Percentiles rank a stretch among this genome's conserved stretches.
These are phyloP conservation scores for Bothrops alternatus DNA, from an alignment of 2,797 vertebrate genomes.

Conservation along the genomic window DNA sequence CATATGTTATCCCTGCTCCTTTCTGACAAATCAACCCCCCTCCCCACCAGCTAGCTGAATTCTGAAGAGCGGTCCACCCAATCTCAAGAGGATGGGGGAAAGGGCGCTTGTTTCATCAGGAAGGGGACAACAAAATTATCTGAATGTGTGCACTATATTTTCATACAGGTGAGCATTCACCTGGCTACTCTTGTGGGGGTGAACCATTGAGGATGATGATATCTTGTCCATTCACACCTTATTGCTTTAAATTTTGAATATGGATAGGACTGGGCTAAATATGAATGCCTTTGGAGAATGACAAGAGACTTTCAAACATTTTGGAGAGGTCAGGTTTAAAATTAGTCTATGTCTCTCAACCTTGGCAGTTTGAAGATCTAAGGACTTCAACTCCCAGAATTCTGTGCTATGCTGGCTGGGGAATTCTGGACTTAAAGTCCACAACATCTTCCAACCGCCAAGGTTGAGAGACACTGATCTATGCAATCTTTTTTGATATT, in stretches of 20 bases:
- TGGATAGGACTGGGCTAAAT: background rate
- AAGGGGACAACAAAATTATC: background rate
- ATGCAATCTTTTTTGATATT: background rate
- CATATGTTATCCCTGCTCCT: background rate
- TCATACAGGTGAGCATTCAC: background rate
- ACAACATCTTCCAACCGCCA: background rate
- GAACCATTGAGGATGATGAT: background rate
- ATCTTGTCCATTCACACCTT: background rate
- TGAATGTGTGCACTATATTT: background rate
- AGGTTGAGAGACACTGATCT: background rate
- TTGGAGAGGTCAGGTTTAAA: background rate
- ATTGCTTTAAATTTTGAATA: slow-evolving; percentile 2
- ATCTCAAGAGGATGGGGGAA: background rate
- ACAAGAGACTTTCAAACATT: background rate
- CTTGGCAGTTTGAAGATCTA: background rate
- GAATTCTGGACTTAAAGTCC: background rate
- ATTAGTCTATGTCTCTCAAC: background rate
- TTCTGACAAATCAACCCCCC: background rate
- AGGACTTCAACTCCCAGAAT: background rate
- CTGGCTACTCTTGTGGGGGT: too few relatives aligned
- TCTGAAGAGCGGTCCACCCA: background rate
- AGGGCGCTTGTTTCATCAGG: background rate
- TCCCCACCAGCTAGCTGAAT: background rate
- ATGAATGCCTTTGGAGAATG: background rate
- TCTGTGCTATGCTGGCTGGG: background rate